Base-by-base conservation (phyloP, 2,797 vertebrate species). In the Chelon auratus region DNA sequence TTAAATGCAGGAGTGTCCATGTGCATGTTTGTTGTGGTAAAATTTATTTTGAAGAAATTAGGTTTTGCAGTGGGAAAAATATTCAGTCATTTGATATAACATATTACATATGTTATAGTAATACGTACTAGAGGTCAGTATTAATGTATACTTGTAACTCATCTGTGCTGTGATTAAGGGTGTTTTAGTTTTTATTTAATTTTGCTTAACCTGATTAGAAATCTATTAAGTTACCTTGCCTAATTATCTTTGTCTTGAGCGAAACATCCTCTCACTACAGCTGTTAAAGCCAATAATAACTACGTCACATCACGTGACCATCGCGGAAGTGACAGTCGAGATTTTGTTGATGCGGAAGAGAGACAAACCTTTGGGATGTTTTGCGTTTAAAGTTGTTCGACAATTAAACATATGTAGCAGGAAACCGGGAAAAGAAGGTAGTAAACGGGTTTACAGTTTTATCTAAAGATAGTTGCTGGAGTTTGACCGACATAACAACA, bases 291-390 rank as follows among this genome's bases (percentile, higher is more conserved):
- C 9, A 43, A 58, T 68, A 33, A 24, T 5, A 40, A 51, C 36
- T 26, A 45, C 2, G 20, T 39, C 10, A 0, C 7, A 58, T 89
- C 89, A 90, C 89, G 86, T 92, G 89, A 65, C 54, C 64, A 82
- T 1, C 58, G 56, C 90, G 91, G 93, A 94, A 93, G 85, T 68
- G 59, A 54, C 60, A 36, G 53, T 22, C 3, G 1, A 26, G 2
- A 10, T 11, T 30, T 15, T 68, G n/a, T 76, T 24, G 72, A 88
- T 45, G 83, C 89, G 90, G 91, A 92, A 92, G 90, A 63, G 51
- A 72, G 30, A 62, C 20, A 17, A 37, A 48, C 1, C 1, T 60
- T 47, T 2, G 39, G 33, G 62, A 69, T 76, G 68, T 65, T 57
- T 64, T 20, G 6, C 10, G 55, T 10, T 12, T 53, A 2, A 59